phyloP scores from a whole-genome alignment of 2,113 vertebrate genomes.

The Myocastor coypus region DNA sequence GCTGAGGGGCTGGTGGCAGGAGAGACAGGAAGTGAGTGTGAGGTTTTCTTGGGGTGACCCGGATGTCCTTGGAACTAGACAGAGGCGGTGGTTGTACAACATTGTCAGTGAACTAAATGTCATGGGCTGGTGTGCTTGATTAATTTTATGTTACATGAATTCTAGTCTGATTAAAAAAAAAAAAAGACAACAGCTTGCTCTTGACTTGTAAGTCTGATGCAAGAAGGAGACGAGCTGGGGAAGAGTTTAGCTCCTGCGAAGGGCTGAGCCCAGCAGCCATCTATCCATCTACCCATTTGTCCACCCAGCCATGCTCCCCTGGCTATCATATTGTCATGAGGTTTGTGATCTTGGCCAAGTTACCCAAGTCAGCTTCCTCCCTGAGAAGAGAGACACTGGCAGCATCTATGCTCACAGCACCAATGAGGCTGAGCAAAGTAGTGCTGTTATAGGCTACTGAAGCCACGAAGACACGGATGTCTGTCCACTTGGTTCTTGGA shows the following conservation, averaged over 20 bases:
- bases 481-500: background rate
- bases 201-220: background rate
- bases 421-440: background rate
- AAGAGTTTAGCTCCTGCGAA: background rate
- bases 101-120: background rate
- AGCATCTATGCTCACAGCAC: background rate
- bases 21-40: background rate
- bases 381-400: background rate
- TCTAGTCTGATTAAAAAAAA: background rate
- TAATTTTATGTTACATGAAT: background rate
- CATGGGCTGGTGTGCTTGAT: background rate
- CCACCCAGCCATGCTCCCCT: too few relatives aligned
- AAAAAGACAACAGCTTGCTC: background rate
- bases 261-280: fast-evolving
- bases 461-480: background rate
- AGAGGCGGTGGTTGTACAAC: background rate
- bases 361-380: background rate
- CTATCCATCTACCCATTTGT: too few relatives aligned
- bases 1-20: background rate
- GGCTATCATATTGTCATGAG: fast-evolving
- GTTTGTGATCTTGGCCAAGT: background rate
- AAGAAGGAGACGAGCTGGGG: background rate
- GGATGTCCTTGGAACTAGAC: background rate
- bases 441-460: background rate
- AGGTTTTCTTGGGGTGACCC: background rate